Evolutionary conservation across 2,888 invertebrate species (phyloP), one percentile per base, ranked within the genome.

Genomic region (Podotricha telesiphe): DNA sequence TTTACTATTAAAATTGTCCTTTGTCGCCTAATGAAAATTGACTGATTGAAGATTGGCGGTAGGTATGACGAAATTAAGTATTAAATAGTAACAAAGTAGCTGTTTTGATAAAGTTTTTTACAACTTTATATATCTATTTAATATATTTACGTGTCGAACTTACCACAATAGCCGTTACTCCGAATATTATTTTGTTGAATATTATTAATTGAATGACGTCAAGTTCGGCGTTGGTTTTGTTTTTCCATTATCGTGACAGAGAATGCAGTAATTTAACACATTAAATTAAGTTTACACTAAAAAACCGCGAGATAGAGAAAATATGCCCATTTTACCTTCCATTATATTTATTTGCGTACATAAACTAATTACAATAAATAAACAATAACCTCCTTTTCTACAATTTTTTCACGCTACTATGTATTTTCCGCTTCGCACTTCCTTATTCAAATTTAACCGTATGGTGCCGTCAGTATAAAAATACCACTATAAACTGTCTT

Each of bases 1-100:
- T 63, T 63, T 20, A 34, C 53, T 20, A 19, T 19, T n/a, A 53
- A 48, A 28, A 17, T 47, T 68, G 15, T 48, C 34, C 55, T 53
- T 48, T 63, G 51, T 34, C 59, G 28, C 20, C 22, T 66, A 58
- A 66, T 58, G 48, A 56, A 56, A 58, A 28, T 66, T 37, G 22
- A 59, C 42, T 40, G 40, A 58, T 48, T 56, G 11, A 19, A 37
- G 22, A 45, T 17, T 61, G 53, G 34, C 45, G 48, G 37, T 48
- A 40, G 13, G 1, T 22, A 58, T 22, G n/a, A 17, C 15, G 11
- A 47, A 56, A 50, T 58, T 8, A 48, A 58, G 13, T 40, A 20
- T 37, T 47, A 22, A 17, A 45, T 20, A 20, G 15, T 59, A 59
- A 22, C 11, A 37, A 55, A 55, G 42, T n/a, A 53, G 7, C 3